Evolutionary conservation across 2,113 vertebrate genomes (phyloP), one percentile per base, ranked within the genome.

Genomic region (Otocyon megalotis): DNA sequence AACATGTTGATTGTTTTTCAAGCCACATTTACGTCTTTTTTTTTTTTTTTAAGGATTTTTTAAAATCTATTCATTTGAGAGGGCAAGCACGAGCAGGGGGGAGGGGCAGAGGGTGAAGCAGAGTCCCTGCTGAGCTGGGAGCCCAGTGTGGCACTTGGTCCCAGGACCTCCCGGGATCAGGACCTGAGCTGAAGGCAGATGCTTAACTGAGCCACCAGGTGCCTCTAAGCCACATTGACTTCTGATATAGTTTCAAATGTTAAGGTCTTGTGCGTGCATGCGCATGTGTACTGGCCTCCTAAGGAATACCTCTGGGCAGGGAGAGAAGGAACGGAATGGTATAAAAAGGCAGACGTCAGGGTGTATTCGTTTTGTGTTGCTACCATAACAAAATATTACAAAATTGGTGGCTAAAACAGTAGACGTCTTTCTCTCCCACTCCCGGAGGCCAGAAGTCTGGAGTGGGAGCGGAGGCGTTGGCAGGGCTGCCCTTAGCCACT

Each of bases 271-370:
- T 63, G 30, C 12, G 4, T 32, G 14, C 24, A 0, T 54, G 12
- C 32, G 0, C 13, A 8, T 30, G 13, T 16, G 0, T 3, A 5
- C 8, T 30, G 0, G 16, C 5, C 15, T 24, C 84, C 37, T 11
- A 71, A 11, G 30, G 58, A 32, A 22, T 8, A 50, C 43, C 37
- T 62, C 74, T 77, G 58, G 76, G 43, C 54, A 54, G 71, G 28
- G 14, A 88, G 54, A 80, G 30, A 93, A 88, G 43, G 65, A 58
- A 48, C 16, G 32, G 37, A 53, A n/a, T 32, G 32, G 30, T 32
- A 22, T n/a, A 6, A 60, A 80, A 63, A 90, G 53, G 32, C 54
- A 93, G 37, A 8, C 17, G 6, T 48, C 28, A 48, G 35, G 43
- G 2, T 28, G 0, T 30, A 0, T 11, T 90, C 5, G 26, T 62